A percentile compares a stretch with the other conserved stretches of the same genome.
Conservation (phyloP, 2,888 invertebrate genomes). For the Cacoxenus indagator region DNA sequence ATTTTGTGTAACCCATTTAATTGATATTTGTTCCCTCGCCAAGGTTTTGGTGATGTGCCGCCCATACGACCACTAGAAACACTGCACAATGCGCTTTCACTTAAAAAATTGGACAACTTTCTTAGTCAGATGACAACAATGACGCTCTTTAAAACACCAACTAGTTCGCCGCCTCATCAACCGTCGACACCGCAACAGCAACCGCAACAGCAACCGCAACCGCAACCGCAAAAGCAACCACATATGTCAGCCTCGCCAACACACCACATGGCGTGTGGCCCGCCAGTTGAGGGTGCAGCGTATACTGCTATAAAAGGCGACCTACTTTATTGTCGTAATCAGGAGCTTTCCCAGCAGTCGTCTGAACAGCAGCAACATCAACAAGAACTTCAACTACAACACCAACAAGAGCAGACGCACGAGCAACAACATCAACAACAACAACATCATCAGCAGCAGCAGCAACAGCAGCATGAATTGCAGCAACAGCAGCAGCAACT, state of each 20-base stretch:
- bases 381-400: too few species aligned
- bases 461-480: background rate
- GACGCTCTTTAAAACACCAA: conserved; percentile 81
- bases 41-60: conserved; percentile 93
- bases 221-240: conserved; percentile 4
- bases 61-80: conserved; percentile 97
- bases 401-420: too few species aligned
- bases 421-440: background rate
- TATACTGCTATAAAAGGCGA: too few species aligned
- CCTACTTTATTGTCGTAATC: too few species aligned
- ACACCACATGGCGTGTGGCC: too few species aligned
- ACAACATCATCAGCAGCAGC: background rate
- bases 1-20: background rate
- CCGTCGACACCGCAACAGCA: conserved; percentile 71
- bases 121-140: conserved; percentile 87
- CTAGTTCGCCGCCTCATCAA: conserved; percentile 79
- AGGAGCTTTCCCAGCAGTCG: too few species aligned
- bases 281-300: background rate
- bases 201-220: conserved; percentile 1
- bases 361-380: too few species aligned
- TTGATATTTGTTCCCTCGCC: background rate
- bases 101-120: conserved; percentile 91
- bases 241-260: too few species aligned
- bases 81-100: conserved; percentile 94
- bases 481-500: background rate